Evolutionary conservation across 2,113 vertebrate genomes (phyloP), one percentile per base, ranked within the genome.

Genomic region (Bubo scandiacus): DNA sequence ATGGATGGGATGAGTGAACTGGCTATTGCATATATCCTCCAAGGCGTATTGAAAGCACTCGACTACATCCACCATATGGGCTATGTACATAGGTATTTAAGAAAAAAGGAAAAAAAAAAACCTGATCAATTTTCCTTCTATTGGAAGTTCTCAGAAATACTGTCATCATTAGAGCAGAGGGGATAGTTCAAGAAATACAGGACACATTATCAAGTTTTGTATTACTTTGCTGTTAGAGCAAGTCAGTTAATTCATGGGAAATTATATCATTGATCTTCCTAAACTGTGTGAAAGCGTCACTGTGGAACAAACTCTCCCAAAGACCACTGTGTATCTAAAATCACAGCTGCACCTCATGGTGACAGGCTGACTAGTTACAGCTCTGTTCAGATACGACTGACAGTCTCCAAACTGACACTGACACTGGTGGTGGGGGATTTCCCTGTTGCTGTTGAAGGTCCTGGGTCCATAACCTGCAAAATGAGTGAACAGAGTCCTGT

Each of bases 51-150:
- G 36, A 99, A 98, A 97, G 99, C 99, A 12, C 98, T 99, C 43
- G 99, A 99, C 94, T 99, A 99, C 96, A 99, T 99, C 97, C 99
- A 99, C 96, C 99, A 99, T 87, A 99, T 99, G 99, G 99, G 99
- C 96, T 99, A 99, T 9, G 99, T 99, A 43, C 99, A 99, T 90
- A 98, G 99, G 99, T 99, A 96, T 9, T 45, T 27, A 4, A 10
- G 61, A 79, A 66, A 49, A 47, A 34, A 43, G 20, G 52, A 52
- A 19, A 5, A 30, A 16, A 30, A 16, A 19, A 29, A 10, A 1
- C 15, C 17, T 18, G 1, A 34, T 23, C 18, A 6, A 2, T 74
- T 81, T 63, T 52, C 26, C 36, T 72, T 78, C 58, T 81, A 10
- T 4, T 55, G 54, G 26, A n/a, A 70, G 30, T 47, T 78, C 70